Percentiles rank a stretch among this genome's conserved stretches.
phyloP scores from a whole-genome alignment of 2,797 vertebrate species.

The Chelmon rostratus region DNA sequence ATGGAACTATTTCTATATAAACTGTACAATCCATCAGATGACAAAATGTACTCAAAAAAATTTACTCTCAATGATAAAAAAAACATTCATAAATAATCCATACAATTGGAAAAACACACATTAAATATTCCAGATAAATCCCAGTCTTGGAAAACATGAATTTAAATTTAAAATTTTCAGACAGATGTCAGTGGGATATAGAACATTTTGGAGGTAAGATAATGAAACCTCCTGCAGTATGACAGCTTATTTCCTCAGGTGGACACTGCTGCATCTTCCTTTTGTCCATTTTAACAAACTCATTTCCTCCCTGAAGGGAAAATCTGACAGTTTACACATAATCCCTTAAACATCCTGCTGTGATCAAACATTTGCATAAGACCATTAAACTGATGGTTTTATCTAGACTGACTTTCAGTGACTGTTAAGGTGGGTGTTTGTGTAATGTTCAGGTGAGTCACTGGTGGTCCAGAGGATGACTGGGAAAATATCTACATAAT shows the following conservation, averaged over 20 bases:
- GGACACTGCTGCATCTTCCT: background rate
- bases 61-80: background rate
- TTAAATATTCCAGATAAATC: background rate
- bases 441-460: background rate
- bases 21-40: background rate
- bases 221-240: constrained; percentile 8
- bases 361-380: constrained; percentile 12
- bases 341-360: background rate
- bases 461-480: too few relatives aligned
- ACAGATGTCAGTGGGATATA: background rate
- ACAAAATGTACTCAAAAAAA: background rate
- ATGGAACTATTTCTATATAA: constrained; percentile 36
- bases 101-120: background rate
- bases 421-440: background rate
- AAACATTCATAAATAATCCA: background rate
- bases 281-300: background rate
- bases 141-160: background rate
- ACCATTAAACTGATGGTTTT: constrained; percentile 4
- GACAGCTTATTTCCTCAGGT: background rate
- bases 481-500: background rate
- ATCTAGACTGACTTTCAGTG: background rate
- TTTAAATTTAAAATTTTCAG: background rate
- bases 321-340: background rate
- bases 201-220: background rate
- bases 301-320: background rate